These are phyloP conservation scores for Lithobates sylvaticus DNA, from an alignment of 2,797 vertebrate species.

Conservation along the genomic window DNA sequence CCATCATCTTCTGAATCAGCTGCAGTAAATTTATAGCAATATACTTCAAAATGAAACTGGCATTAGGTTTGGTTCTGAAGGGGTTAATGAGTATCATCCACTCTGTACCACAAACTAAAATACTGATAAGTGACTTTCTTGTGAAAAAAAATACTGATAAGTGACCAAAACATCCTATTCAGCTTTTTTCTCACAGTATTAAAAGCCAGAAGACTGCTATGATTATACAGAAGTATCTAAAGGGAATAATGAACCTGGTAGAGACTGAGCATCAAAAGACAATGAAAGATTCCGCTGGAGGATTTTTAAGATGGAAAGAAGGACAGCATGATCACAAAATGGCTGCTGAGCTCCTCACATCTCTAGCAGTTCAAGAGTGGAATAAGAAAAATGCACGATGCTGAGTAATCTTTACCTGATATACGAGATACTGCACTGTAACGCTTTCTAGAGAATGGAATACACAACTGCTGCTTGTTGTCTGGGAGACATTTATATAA, in stretches of 20 bases:
- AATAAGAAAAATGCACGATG: not conserved
- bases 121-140: not conserved
- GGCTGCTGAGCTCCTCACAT: conserved; percentile 14
- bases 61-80: not conserved
- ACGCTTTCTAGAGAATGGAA: not conserved
- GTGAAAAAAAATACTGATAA: not conserved
- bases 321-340: conserved; percentile 21
- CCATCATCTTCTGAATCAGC: not conserved
- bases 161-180: not conserved
- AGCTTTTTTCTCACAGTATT: not conserved
- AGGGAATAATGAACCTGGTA: not conserved
- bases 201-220: not conserved
- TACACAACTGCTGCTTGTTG: not conserved
- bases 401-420: not conserved
- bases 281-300: not conserved
- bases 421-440: not conserved
- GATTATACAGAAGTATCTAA: not conserved
- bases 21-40: not conserved
- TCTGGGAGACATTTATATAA: not conserved
- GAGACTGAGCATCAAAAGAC: not conserved
- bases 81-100: not conserved
- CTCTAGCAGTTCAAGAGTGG: not conserved
- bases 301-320: conserved; percentile 15
- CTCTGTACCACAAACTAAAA: not conserved
- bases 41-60: not conserved